Evolutionary conservation across 2,113 vertebrate genomes (phyloP).

Genomic region (Lipophrys pholis): DNA sequence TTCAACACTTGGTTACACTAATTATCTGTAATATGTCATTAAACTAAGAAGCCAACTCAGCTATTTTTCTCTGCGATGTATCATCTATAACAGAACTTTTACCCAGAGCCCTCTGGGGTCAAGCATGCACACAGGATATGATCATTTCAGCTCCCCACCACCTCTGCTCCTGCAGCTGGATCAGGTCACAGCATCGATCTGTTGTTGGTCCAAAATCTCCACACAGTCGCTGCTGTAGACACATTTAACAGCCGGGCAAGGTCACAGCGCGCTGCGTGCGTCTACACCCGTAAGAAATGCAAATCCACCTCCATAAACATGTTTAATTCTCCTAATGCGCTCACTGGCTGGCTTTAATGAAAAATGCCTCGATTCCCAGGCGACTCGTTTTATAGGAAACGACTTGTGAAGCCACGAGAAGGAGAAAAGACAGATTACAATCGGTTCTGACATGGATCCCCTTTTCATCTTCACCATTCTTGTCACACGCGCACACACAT

Average conservation of each 20-base stretch:
- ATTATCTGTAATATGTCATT: no score
- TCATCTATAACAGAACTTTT: no score
- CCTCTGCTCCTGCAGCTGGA: not conserved
- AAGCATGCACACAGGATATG: no score
- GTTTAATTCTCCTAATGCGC: constrained; percentile 63
- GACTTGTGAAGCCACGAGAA: constrained; percentile 36
- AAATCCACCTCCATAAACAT: constrained; percentile 53
- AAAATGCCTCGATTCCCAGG: constrained; percentile 38
- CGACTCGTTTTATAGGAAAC: constrained; percentile 48
- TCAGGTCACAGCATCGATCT: constrained; percentile 22
- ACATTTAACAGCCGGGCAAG: constrained; percentile 16
- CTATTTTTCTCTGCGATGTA: no score
- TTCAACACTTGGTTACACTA: no score
- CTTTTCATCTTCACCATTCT: constrained; percentile 31
- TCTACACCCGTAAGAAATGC: constrained; percentile 45
- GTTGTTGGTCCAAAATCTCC: not conserved
- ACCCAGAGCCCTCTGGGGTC: no score
- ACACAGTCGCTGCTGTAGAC: no score
- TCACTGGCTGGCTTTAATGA: constrained; percentile 38
- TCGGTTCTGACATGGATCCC: constrained; percentile 35
- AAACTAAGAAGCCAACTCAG: no score
- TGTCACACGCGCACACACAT: constrained; percentile 23
- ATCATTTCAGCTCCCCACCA: no score
- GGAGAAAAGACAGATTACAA: constrained; percentile 24
- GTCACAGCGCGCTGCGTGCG: constrained; percentile 19